Evolutionary conservation across 2,797 vertebrate species (phyloP), one percentile per base, ranked within the genome.

Genomic region (Sitta carolinensis): DNA sequence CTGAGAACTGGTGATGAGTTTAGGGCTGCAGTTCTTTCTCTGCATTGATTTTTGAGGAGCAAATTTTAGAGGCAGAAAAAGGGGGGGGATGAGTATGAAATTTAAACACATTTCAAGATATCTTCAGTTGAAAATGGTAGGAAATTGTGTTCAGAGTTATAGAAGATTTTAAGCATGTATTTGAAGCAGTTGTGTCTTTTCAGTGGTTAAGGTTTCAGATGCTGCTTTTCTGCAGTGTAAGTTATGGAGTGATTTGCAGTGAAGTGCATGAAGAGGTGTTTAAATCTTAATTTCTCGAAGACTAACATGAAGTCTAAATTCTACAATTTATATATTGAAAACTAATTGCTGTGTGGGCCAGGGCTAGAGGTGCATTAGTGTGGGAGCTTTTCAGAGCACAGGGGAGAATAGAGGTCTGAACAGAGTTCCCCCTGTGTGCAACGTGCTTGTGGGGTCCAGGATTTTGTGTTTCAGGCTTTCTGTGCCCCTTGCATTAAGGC

Each of bases 391-490:
- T 68, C 29, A 59, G 48, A 66, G 13, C 1, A 42, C 62, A 58
- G 8, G 10, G 14, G 30, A 52, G 42, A 45, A 14, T 1, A 42
- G 64, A 58, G 8, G 9, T 36, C 36, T 10, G 42, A 45, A 14
- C 1, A 42, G 64, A 58, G 8, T 8, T 68, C 11, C 27, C 29
- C 7, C n/a, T 77, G 2, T 0, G 0, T 38, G 51, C 54, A 80
- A 19, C 29, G 88, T 82, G 42, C 20, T 66, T 81, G n/a, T 5
- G 22, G 34, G 15, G 16, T 45, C 18, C 64, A 23, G 69, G n/a
- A 51, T 64, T 77, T 91, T 74, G 38, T 87, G 6, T 83, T 59
- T 11, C 43, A 75, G 58, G 30, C 55, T 66, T 89, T 78, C n/a
- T 55, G 52, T 58, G 52, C 13, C 63, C 52, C n/a, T 48, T 51